Conservation (phyloP, 2,797 vertebrate genomes). For the Micrastur ruficollis region DNA sequence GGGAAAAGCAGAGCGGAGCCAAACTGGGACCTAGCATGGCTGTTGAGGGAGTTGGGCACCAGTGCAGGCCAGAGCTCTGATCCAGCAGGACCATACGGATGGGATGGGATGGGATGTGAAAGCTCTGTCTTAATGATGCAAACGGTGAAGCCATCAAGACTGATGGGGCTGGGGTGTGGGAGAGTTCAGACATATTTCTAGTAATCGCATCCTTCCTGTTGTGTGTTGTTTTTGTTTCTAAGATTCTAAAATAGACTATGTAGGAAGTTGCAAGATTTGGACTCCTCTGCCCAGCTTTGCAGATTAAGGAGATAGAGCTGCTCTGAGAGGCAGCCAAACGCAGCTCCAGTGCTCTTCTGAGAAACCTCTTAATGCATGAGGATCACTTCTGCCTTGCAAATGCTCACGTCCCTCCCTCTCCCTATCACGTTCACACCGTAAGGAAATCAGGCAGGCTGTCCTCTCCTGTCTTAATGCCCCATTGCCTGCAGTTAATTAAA, state of each 20-base stretch:
- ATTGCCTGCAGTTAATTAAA: not conserved
- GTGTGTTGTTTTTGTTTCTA: not conserved
- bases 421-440: not conserved
- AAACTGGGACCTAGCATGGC: not conserved
- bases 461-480: not conserved
- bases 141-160: not conserved
- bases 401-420: not conserved
- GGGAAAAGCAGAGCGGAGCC: not conserved
- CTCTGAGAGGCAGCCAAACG: not conserved
- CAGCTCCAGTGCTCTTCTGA: not conserved
- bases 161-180: not conserved
- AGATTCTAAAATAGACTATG: not conserved
- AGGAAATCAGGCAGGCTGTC: not conserved
- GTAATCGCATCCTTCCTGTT: constrained; percentile 1
- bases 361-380: not conserved
- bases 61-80: not conserved
- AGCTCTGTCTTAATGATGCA: not conserved
- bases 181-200: not conserved
- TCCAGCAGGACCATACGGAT: not conserved
- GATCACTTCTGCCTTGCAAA: not conserved
- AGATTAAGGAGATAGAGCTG: not conserved
- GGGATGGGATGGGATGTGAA: not conserved
- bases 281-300: not conserved
- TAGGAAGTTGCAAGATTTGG: constrained; percentile 13
- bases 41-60: not conserved